These are phyloP conservation scores for Eristalinus aeneus DNA, from an alignment of 2,888 invertebrate species.

Conservation along the genomic window DNA sequence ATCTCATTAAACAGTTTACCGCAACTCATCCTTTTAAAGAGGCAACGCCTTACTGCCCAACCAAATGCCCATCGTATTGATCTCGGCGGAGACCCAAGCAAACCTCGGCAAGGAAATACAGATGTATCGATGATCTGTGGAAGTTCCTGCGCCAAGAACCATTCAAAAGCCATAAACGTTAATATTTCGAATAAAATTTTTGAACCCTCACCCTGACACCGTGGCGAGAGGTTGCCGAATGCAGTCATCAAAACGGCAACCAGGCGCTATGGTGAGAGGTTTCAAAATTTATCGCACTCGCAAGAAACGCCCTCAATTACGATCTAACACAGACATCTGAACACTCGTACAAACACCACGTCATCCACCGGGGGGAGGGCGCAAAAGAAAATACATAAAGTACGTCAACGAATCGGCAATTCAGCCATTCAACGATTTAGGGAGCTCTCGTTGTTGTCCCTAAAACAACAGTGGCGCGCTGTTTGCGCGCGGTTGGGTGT, in stretches of 20 bases:
- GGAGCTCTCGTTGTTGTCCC: not conserved
- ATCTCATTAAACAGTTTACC: constrained; percentile 37
- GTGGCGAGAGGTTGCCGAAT: not conserved
- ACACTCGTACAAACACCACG: constrained; percentile 12
- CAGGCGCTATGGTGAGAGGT: not conserved
- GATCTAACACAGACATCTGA: constrained; percentile 57
- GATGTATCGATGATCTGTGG: not conserved
- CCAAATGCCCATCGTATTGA: constrained; percentile 45
- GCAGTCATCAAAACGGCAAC: constrained; percentile 38
- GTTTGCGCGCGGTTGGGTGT: not conserved
- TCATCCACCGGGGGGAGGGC: not conserved
- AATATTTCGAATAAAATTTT: constrained; percentile 41
- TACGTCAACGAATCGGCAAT: constrained; percentile 37
- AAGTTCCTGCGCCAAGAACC: not conserved
- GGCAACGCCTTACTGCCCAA: not conserved
- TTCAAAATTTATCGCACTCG: constrained; percentile 38
- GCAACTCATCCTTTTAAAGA: constrained; percentile 21
- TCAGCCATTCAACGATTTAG: constrained; percentile 57
- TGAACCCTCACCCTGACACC: not conserved
- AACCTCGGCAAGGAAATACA: not conserved
- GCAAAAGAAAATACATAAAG: constrained; percentile 12
- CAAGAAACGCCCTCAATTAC: constrained; percentile 56
- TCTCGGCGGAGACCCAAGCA: not conserved
- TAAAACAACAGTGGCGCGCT: not conserved
- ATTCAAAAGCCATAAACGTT: constrained; percentile 54